Evolutionary conservation across 2,113 vertebrate genomes (phyloP).

Genomic region (Oophaga pumilio): DNA sequence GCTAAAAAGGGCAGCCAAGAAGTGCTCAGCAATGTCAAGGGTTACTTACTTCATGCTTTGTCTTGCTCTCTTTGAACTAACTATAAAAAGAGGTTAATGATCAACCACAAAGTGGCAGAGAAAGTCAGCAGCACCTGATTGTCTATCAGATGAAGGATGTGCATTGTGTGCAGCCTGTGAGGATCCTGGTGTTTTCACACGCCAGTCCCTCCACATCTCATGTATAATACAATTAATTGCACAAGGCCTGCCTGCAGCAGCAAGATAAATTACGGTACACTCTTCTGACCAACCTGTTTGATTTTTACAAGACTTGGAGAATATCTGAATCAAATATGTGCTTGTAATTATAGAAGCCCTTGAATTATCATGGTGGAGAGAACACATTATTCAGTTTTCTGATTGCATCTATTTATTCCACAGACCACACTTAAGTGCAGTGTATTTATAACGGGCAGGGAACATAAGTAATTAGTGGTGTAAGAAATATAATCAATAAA

Average conservation of each 20-base stretch:
- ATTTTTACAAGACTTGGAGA: constrained; percentile 36
- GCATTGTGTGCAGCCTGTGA: not conserved
- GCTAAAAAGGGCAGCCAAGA: not conserved
- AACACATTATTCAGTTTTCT: constrained; percentile 56
- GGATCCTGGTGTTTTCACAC: not conserved
- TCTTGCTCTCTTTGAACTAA: constrained; percentile 8
- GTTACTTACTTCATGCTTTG: constrained; percentile 2
- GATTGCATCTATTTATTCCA: constrained; percentile 54
- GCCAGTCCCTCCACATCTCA: constrained; percentile 5
- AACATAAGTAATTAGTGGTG: constrained; percentile 49
- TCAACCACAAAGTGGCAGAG: constrained; percentile 16
- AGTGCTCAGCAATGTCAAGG: not conserved
- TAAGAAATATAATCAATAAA: constrained; percentile 32
- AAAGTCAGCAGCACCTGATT: constrained; percentile 10
- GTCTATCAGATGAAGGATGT: constrained; percentile 19
- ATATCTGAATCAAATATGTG: constrained; percentile 55
- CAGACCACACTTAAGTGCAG: constrained; percentile 52
- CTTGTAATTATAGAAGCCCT: constrained; percentile 52
- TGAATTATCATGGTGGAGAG: constrained; percentile 58
- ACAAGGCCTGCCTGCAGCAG: constrained; percentile 12
- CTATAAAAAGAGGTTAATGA: constrained; percentile 41
- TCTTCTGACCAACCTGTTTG: constrained; percentile 43
- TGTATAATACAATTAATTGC: constrained; percentile 16
- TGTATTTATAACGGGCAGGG: constrained; percentile 52
- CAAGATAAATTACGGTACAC: constrained; percentile 52